Evolutionary conservation across 2,113 vertebrate species (phyloP).

Genomic region (Symphodus melops): DNA sequence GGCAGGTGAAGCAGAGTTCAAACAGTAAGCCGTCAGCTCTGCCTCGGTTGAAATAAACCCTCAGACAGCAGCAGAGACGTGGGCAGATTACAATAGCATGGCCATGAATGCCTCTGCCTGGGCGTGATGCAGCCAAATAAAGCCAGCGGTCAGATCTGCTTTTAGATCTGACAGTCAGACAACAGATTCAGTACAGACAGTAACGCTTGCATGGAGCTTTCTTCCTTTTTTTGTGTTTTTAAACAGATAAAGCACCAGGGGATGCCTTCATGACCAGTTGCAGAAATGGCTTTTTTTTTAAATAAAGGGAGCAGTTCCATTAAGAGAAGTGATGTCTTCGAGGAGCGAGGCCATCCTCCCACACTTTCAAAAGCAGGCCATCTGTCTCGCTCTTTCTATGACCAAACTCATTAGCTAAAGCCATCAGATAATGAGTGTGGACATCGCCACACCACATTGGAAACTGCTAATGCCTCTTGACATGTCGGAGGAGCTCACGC

Average conservation of each 20-base stretch:
- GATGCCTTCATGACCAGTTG: conserved; percentile 81
- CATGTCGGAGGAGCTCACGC: conserved; percentile 51
- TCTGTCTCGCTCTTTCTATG: conserved; percentile 30
- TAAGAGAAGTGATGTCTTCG: conserved; percentile 75
- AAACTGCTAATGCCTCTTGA: conserved; percentile 26
- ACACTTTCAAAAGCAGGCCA: conserved; percentile 11
- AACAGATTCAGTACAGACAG: conserved; percentile 27
- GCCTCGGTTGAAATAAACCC: neutral
- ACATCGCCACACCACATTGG: conserved; percentile 21
- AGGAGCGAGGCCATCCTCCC: conserved; percentile 55
- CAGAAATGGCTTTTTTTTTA: conserved; percentile 57
- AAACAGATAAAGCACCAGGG: conserved; percentile 64
- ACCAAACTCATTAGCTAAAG: conserved; percentile 51
- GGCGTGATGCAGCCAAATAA: conserved; percentile 64
- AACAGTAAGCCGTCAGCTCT: conserved; percentile 11
- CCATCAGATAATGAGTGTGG: conserved; percentile 34
- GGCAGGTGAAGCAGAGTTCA: conserved; percentile 31
- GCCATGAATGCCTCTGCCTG: conserved; percentile 80
- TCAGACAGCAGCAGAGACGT: conserved; percentile 52
- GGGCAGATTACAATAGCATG: conserved; percentile 65
- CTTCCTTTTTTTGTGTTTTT: neutral
- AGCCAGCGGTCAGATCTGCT: conserved; percentile 59
- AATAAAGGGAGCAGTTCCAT: conserved; percentile 67
- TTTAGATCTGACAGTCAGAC: conserved; percentile 47
- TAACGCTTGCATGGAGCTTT: conserved; percentile 31